A percentile compares a stretch with the other conserved stretches of the same genome.
Evolutionary conservation across 2,888 invertebrate species (phyloP).

Genomic region (Ichneumoninae sp.): DNA sequence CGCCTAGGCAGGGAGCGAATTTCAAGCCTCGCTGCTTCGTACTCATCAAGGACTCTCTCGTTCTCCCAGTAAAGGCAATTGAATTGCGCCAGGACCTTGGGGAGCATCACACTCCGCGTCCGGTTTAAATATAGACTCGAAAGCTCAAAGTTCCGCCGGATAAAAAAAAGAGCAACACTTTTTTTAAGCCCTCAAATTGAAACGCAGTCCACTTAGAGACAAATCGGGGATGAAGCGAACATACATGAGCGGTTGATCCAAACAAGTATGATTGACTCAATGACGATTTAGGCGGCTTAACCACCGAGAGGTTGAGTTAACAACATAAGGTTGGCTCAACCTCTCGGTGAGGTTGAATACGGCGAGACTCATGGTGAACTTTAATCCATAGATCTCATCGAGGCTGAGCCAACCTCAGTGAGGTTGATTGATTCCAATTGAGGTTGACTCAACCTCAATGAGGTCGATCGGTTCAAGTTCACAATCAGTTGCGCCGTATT

Average conservation of each 20-base stretch:
- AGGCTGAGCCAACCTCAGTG: no score
- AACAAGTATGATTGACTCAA: no score
- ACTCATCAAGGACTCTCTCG: constrained; percentile 38
- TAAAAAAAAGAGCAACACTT: not conserved
- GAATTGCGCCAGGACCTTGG: constrained; percentile 43
- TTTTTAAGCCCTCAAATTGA: not conserved
- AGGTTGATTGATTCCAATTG: not conserved
- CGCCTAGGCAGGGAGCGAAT: constrained; percentile 48
- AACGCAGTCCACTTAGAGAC: not conserved
- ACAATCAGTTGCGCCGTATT: no score
- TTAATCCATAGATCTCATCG: not conserved
- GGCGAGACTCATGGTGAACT: no score
- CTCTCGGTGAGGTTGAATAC: no score
- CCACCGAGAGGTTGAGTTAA: no score
- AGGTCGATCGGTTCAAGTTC: not conserved
- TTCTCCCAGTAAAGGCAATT: constrained; percentile 41
- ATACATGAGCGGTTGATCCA: no score
- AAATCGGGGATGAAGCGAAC: no score
- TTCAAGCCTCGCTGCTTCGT: constrained; percentile 44
- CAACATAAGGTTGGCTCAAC: no score
- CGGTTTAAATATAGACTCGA: constrained; percentile 19
- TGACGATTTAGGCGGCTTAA: no score
- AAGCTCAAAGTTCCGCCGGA: not conserved
- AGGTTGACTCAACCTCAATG: no score
- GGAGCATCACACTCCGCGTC: constrained; percentile 30